Percentiles rank a stretch among this genome's conserved stretches.
These are phyloP conservation scores for Eufriesea mexicana DNA, from an alignment of 1,140 invertebrate genomes.

Conservation along the genomic window DNA sequence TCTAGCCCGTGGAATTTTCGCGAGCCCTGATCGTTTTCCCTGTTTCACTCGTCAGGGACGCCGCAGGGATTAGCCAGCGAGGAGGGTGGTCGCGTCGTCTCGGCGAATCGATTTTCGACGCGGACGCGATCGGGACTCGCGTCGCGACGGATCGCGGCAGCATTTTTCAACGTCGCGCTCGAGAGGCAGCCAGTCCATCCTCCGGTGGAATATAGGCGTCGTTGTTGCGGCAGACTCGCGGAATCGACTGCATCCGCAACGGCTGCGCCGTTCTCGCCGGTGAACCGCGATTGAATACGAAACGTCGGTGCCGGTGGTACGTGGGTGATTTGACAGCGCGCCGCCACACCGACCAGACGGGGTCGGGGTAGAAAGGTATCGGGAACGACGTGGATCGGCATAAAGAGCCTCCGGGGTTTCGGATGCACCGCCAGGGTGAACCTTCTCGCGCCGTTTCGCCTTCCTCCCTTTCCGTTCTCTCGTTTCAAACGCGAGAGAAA, in stretches of 20 bases:
- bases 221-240: conserved; percentile 48
- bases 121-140: too few relatives aligned
- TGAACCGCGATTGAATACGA: conserved; percentile 57
- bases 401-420: conserved; percentile 48
- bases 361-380: not conserved
- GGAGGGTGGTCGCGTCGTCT: not conserved
- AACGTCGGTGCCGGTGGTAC: conserved; percentile 34
- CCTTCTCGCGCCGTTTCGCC: conserved; percentile 29
- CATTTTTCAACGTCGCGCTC: conserved; percentile 56
- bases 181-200: conserved; percentile 40
- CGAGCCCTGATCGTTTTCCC: too few relatives aligned
- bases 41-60: too few relatives aligned
- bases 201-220: conserved; percentile 22
- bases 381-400: conserved; percentile 49
- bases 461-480: not conserved
- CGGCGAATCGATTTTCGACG: conserved; percentile 15
- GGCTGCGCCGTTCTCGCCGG: conserved; percentile 19
- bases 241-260: conserved; percentile 51
- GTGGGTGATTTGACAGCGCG: conserved; percentile 23
- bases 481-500: conserved; percentile 38
- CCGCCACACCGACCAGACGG: not conserved
- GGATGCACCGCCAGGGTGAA: conserved; percentile 50
- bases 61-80: not conserved
- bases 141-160: conserved; percentile 23
- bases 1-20: not conserved